Conservation (phyloP, 2,888 invertebrate genomes). For the Cryptops parisi region DNA sequence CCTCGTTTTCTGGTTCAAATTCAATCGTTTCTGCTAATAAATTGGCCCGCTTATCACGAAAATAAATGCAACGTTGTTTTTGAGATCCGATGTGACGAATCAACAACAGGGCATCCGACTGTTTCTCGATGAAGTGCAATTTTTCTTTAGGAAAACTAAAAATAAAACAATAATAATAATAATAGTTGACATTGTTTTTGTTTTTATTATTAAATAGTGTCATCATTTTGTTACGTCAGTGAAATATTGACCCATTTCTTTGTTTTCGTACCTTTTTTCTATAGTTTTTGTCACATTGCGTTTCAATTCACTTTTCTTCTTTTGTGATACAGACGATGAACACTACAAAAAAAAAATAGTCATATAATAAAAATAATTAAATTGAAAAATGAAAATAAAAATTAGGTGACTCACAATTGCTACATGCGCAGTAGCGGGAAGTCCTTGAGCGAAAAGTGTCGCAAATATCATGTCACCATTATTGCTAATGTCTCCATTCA, state of each 20-base stretch:
- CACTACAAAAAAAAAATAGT: constrained; percentile 19
- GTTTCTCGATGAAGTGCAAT: constrained; percentile 56
- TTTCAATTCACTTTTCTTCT: constrained; percentile 28
- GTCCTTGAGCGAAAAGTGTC: constrained; percentile 62
- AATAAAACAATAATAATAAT: too few relatives aligned
- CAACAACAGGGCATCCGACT: constrained; percentile 46
- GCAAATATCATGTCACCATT: constrained; percentile 65
- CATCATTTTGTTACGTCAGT: neutral
- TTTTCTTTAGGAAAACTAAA: constrained; percentile 57
- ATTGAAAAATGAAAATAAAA: neutral
- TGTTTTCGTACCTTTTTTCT: constrained; percentile 31
- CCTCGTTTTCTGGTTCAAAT: constrained; percentile 33
- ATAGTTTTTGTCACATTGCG: constrained; percentile 28
- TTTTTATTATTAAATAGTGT: too few relatives aligned
- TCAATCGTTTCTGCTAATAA: constrained; percentile 65
- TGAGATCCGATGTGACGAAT: constrained; percentile 64
- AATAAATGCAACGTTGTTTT: constrained; percentile 56
- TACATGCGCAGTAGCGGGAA: constrained; percentile 61
- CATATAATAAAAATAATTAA: neutral
- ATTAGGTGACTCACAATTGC: constrained; percentile 21
- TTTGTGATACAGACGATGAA: constrained; percentile 26
- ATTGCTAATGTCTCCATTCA: constrained; percentile 49
- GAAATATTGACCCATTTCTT: neutral
- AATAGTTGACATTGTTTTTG: too few relatives aligned
- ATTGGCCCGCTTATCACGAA: constrained; percentile 67